phyloP scores from a whole-genome alignment of 2,888 invertebrate genomes.

The Hirtodrosophila cameraria region DNA sequence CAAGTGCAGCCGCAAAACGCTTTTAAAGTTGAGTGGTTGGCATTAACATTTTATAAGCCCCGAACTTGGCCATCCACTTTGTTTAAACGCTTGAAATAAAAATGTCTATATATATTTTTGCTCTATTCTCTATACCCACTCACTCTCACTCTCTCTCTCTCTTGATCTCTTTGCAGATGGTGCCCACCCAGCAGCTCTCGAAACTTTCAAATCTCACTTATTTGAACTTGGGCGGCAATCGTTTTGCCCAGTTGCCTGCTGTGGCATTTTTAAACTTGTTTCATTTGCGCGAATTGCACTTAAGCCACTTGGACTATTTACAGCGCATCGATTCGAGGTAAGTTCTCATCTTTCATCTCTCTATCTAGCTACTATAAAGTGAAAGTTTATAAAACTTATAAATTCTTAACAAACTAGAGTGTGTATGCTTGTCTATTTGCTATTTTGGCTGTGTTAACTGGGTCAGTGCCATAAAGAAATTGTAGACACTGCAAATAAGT shows the following conservation, averaged over 20 bases:
- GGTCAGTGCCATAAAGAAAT: slow-evolving; percentile 37
- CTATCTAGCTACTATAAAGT: slow-evolving; percentile 13
- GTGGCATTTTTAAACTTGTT: slow-evolving; percentile 93
- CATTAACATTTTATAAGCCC: slow-evolving; percentile 65
- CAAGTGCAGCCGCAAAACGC: slow-evolving; percentile 64
- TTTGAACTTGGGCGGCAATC: slow-evolving; percentile 92
- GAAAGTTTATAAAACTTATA: slow-evolving; percentile 38
- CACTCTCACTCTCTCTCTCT: background rate
- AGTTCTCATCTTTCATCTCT: slow-evolving; percentile 58
- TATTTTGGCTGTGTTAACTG: slow-evolving; percentile 19
- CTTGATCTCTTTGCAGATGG: slow-evolving; percentile 79
- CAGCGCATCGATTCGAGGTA: slow-evolving; percentile 88
- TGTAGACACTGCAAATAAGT: slow-evolving; percentile 29
- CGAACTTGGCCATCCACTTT: slow-evolving; percentile 44
- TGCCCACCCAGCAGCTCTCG: slow-evolving; percentile 91
- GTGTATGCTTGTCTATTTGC: slow-evolving; percentile 3
- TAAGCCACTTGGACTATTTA: slow-evolving; percentile 89
- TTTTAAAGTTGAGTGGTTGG: slow-evolving; percentile 65
- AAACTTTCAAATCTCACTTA: slow-evolving; percentile 91
- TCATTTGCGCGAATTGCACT: slow-evolving; percentile 90
- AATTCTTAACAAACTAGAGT: slow-evolving; percentile 15
- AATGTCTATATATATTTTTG: slow-evolving; percentile 24
- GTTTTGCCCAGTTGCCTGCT: slow-evolving; percentile 89
- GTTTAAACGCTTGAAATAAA: slow-evolving; percentile 54
- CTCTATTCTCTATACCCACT: background rate